Evolutionary conservation across 2,113 vertebrate genomes (phyloP).

Genomic region (Ophthalmolycus amberensis): DNA sequence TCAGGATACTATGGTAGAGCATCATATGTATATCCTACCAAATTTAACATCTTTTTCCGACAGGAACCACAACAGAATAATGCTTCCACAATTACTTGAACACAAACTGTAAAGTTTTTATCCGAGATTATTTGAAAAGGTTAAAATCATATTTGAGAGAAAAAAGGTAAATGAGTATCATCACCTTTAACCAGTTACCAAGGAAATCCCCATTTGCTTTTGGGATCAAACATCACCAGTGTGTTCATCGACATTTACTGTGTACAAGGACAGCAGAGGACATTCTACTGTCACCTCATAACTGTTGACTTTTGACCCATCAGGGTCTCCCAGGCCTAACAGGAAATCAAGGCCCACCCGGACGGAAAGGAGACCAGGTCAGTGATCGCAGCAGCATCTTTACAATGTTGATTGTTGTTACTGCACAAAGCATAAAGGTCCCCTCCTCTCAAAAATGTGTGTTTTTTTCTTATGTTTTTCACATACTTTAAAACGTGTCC

Average conservation of each 20-base stretch:
- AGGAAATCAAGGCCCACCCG: slow-evolving; percentile 81
- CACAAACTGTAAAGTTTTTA: too few relatives aligned
- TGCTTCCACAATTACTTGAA: background rate
- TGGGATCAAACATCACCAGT: background rate
- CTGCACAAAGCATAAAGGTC: background rate
- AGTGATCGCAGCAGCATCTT: slow-evolving; percentile 38
- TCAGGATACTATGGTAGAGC: background rate
- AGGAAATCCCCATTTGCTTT: background rate
- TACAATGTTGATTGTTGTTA: background rate
- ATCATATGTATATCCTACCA: background rate
- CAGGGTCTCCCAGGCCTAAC: slow-evolving; percentile 83
- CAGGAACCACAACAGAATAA: too few relatives aligned
- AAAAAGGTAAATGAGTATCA: background rate
- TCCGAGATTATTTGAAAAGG: too few relatives aligned
- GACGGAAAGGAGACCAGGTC: slow-evolving; percentile 88
- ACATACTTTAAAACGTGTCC: too few relatives aligned
- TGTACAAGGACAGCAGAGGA: background rate
- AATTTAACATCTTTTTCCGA: background rate
- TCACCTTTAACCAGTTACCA: background rate
- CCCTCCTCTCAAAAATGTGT: background rate
- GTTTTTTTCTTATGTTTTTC: too few relatives aligned
- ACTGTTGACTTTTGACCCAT: slow-evolving; percentile 8
- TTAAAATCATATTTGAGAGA: too few relatives aligned
- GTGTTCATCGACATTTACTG: background rate
- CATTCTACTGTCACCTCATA: background rate